phyloP scores from a whole-genome alignment of 2,113 vertebrate genomes.

The Sebastes schlegelii region DNA sequence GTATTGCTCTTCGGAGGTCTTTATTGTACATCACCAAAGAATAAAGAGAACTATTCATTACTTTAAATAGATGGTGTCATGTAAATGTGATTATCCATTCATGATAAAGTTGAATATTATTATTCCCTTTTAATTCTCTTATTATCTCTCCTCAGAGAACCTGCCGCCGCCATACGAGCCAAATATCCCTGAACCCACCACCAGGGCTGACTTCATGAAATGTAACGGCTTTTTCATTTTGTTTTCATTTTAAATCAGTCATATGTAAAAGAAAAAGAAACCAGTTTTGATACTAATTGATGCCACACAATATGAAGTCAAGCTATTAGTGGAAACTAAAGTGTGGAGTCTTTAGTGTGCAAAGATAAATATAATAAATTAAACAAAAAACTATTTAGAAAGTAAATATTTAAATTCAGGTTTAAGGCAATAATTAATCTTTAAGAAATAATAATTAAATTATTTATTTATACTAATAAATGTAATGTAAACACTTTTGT shows the following conservation, averaged over 20 bases:
- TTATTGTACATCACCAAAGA: not conserved
- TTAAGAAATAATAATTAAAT: not conserved
- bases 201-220: conserved; percentile 82
- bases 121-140: not conserved
- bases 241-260: not conserved
- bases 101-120: not conserved
- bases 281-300: not conserved
- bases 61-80: conserved; percentile 13
- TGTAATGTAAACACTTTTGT: no score
- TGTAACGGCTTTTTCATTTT: conserved; percentile 13
- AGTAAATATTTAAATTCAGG: not conserved
- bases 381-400: not conserved
- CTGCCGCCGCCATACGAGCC: conserved; percentile 77
- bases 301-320: not conserved
- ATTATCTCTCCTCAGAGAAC: conserved; percentile 58
- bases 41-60: not conserved
- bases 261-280: no score
- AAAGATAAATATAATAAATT: not conserved
- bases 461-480: no score
- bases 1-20: not conserved
- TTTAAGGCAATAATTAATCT: not conserved
- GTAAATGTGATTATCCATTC: conserved; percentile 12
- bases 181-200: conserved; percentile 81
- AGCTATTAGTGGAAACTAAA: not conserved
- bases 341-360: not conserved